phyloP scores from a whole-genome alignment of 2,797 vertebrate species.

The Nothura maculosa region DNA sequence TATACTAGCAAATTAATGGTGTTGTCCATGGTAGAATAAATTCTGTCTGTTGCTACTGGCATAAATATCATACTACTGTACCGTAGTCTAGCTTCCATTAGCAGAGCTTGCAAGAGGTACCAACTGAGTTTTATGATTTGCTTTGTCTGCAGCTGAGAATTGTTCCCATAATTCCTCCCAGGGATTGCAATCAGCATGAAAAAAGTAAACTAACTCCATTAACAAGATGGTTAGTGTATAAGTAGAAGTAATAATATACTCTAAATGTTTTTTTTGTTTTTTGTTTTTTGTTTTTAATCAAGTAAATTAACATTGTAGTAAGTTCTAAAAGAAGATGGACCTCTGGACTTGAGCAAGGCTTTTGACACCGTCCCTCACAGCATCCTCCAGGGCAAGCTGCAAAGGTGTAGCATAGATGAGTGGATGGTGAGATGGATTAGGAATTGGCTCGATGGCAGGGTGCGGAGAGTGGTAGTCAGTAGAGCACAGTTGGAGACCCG shows the following conservation, averaged over 20 bases:
- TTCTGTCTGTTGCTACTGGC: background rate
- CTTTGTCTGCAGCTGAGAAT: fast-evolving
- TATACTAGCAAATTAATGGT: background rate
- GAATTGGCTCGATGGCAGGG: no score
- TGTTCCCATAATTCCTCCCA: background rate
- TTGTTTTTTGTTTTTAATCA: background rate
- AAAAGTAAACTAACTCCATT: background rate
- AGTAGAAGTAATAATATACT: background rate
- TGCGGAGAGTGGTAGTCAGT: no score
- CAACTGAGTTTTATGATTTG: background rate
- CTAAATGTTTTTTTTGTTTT: background rate
- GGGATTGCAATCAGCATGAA: background rate
- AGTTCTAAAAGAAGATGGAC: no score
- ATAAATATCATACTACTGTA: background rate
- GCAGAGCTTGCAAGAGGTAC: background rate
- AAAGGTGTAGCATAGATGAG: no score
- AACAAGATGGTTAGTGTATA: background rate
- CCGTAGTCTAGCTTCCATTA: fast-evolving
- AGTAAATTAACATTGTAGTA: background rate
- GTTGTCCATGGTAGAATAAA: background rate
- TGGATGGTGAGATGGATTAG: no score
- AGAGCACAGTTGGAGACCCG: no score
- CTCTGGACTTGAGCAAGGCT: no score
- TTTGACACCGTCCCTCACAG: no score
- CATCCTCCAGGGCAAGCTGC: no score